Evolutionary conservation across 1,140 invertebrate species (phyloP), one percentile per base, ranked within the genome.

Genomic region (Zaprionus capensis): DNA sequence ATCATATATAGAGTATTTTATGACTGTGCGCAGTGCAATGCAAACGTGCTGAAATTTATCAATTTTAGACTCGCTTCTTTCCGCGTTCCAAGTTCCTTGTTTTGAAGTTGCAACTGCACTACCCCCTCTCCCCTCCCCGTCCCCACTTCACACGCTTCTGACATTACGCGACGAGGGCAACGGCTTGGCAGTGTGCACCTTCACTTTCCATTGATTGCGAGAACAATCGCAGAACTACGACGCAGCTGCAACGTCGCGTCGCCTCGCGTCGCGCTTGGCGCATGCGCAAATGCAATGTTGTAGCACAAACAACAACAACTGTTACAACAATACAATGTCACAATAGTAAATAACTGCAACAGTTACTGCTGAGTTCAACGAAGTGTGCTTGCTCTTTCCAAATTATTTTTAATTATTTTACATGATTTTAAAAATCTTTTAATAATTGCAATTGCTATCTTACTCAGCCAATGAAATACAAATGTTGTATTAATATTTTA

Each of bases 121-220:
- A 12, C 4, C 11, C 12, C 46, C 4, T 1, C 22, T 24, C 4
- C 46, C 0, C 20, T 0, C 0, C 38, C 14, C 1, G 0, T 41
- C 0, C 9, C 38, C 15, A 5, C 38, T 41, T 7, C 38, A 0
- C 15, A n/a, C 38, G 0, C 14, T 51, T 46, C 49, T 82, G 80
- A 79, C 80, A 82, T 76, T 82, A 76, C 31, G 49, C 44, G 53
- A 36, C 63, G 55, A 68, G 58, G 69, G 62, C 66, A 75, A 71
- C 68, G 20, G 68, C 73, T 53, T 58, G 31, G 20, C 65, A 26
- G 15, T 65, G 28, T 56, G 55, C 61, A 64, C 75, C 70, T 82
- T 87, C 67, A 86, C 82, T 86, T 86, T 86, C 82, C 68, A 74
- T 55, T 78, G 63, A 62, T 73, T 53, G 15, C 69, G 63, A 86